phyloP scores from a whole-genome alignment of 2,888 invertebrate species.

The Latheticus oryzae region DNA sequence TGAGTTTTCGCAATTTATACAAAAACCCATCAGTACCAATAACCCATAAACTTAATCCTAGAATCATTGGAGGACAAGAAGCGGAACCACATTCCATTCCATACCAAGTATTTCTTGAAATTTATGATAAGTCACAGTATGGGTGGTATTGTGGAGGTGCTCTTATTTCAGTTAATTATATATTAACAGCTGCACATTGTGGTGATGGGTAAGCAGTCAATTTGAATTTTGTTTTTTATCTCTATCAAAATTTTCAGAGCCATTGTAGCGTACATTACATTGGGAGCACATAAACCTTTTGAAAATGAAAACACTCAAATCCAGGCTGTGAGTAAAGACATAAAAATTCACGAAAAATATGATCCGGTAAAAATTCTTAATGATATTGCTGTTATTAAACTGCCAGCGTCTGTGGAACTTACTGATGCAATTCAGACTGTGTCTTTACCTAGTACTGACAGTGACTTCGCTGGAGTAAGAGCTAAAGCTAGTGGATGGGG shows the following conservation, averaged over 20 bases:
- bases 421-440: conserved; percentile 35
- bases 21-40: conserved; percentile 5
- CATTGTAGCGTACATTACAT: conserved; percentile 21
- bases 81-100: conserved; percentile 15
- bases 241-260: conserved; percentile 31
- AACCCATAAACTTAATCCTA: neutral
- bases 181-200: conserved; percentile 15
- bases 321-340: conserved; percentile 18
- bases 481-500: conserved; percentile 48
- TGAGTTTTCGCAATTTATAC: conserved; percentile 18
- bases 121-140: neutral
- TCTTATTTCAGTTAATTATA: conserved; percentile 18
- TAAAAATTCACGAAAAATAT: conserved; percentile 45
- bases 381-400: conserved; percentile 46
- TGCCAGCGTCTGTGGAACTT: conserved; percentile 38
- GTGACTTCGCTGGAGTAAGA: conserved; percentile 24
- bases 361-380: conserved; percentile 35
- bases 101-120: conserved; percentile 11
- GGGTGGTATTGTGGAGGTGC: conserved; percentile 20
- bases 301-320: conserved; percentile 38
- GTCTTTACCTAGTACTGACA: neutral
- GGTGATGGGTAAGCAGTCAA: conserved; percentile 1
- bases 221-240: neutral
- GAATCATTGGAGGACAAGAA: conserved; percentile 20
- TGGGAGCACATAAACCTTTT: conserved; percentile 34